phyloP scores from a whole-genome alignment of 2,113 vertebrate genomes.

The Haemorhous mexicanus region DNA sequence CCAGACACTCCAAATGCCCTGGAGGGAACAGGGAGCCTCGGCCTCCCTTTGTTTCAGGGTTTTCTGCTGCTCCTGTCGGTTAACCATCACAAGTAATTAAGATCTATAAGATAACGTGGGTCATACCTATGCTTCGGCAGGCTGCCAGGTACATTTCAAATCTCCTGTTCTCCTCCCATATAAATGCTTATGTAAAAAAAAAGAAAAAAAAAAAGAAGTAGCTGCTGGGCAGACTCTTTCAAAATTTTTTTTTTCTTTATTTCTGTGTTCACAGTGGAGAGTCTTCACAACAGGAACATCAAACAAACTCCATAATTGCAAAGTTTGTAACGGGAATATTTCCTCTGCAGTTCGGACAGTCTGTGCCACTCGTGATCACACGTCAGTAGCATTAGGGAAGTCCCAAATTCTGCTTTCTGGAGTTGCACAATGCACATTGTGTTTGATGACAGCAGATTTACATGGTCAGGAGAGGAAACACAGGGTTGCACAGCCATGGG shows the following conservation, averaged over 20 bases:
- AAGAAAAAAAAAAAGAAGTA: background rate
- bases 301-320: background rate
- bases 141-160: background rate
- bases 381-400: background rate
- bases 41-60: background rate
- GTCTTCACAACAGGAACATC: background rate
- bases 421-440: background rate
- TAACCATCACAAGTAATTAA: conserved; percentile 56
- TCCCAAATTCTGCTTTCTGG: background rate
- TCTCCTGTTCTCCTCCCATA: conserved; percentile 21
- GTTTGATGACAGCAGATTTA: background rate
- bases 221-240: background rate
- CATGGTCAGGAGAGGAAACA: background rate
- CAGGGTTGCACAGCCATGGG: background rate
- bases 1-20: background rate
- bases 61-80: background rate
- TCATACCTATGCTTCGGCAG: background rate
- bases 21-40: background rate
- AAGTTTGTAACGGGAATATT: background rate
- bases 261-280: background rate
- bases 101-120: background rate
- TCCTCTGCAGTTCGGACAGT: background rate
- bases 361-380: background rate
- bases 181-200: conserved; percentile 14
- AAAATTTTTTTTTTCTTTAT: background rate